A percentile compares a stretch with the other conserved stretches of the same genome.
These are phyloP conservation scores for Siniperca obscura DNA, from an alignment of 2,797 vertebrate genomes.

Conservation along the genomic window DNA sequence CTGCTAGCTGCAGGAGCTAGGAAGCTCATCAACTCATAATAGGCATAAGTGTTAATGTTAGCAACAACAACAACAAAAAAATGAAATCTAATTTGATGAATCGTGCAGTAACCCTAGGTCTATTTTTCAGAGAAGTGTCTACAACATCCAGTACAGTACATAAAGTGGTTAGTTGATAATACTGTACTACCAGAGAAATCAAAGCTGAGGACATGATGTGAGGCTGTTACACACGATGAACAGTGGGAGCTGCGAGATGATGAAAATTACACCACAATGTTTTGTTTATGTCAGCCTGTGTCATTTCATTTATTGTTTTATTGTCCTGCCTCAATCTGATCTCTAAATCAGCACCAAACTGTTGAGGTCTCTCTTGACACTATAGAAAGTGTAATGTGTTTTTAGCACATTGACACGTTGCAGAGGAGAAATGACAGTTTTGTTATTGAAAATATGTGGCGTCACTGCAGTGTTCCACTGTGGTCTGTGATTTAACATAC, in stretches of 20 bases:
- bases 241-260: not conserved
- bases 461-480: not conserved
- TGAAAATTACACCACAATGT: not conserved
- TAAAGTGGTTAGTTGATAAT: no score
- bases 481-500: not conserved
- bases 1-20: not conserved
- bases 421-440: not conserved
- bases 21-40: not conserved
- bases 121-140: not conserved
- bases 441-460: not conserved
- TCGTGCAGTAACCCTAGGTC: not conserved
- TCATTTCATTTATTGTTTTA: not conserved
- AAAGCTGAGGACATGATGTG: not conserved
- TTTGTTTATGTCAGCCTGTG: not conserved
- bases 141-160: not conserved
- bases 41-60: not conserved
- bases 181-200: not conserved
- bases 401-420: not conserved
- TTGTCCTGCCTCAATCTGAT: not conserved
- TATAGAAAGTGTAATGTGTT: not conserved
- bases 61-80: no score
- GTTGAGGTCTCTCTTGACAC: not conserved
- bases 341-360: not conserved
- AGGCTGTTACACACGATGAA: not conserved
- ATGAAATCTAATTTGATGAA: not conserved